Evolutionary conservation across 1,140 invertebrate species (phyloP).

Genomic region (Argopecten irradians): DNA sequence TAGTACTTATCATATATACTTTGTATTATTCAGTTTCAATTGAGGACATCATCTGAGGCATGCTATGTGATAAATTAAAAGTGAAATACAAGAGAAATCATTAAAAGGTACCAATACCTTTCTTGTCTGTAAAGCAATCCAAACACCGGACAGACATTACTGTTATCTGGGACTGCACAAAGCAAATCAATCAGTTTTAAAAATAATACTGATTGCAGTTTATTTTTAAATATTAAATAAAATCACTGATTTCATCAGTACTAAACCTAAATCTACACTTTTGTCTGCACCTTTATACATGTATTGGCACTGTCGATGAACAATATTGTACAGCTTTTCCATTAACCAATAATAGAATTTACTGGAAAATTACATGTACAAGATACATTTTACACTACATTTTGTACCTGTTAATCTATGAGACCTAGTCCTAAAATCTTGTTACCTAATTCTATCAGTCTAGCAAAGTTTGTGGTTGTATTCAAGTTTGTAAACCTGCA

Average conservation of each 20-base stretch:
- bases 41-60: background rate
- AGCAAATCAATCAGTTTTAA: background rate
- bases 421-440: background rate
- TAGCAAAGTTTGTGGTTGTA: background rate
- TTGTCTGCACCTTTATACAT: background rate
- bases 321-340: background rate
- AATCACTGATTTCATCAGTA: background rate
- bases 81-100: background rate
- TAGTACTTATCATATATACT: too few relatives aligned
- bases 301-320: background rate
- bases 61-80: background rate
- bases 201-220: background rate
- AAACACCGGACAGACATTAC: background rate
- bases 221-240: background rate
- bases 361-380: background rate
- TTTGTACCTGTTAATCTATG: background rate
- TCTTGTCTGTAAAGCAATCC: background rate
- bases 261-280: background rate
- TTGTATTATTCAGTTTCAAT: too few relatives aligned
- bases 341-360: background rate
- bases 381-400: background rate
- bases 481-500: background rate
- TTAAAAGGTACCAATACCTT: background rate
- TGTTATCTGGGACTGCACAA: background rate
- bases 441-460: background rate